Conservation (phyloP, 2,113 vertebrate species). For the Scortum barcoo region DNA sequence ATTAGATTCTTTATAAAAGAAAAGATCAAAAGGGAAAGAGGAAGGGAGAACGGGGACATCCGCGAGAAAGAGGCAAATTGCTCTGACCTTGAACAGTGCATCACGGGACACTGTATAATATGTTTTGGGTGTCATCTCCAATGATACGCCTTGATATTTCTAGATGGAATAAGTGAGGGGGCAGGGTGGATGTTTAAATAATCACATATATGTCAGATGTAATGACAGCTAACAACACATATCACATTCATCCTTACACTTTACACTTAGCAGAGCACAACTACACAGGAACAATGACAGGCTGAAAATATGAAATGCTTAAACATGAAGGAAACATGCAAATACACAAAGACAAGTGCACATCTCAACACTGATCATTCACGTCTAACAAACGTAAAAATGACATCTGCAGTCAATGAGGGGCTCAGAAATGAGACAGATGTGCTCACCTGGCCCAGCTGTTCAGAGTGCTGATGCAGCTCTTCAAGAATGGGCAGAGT, state of each 20-base stretch:
- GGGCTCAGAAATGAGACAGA: constrained; percentile 6
- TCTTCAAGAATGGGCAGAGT: constrained; percentile 95
- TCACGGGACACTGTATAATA: constrained; percentile 89
- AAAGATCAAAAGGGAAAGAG: constrained; percentile 50
- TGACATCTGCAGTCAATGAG: constrained; percentile 5
- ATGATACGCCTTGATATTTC: constrained; percentile 89
- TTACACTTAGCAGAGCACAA: constrained; percentile 66
- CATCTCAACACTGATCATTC: constrained; percentile 30
- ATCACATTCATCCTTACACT: constrained; percentile 66
- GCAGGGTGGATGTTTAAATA: constrained; percentile 81
- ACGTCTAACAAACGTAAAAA: constrained; percentile 25
- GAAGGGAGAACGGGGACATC: constrained; percentile 72
- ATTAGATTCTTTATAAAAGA: constrained; percentile 56
- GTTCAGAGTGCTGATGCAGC: constrained; percentile 95
- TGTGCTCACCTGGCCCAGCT: constrained; percentile 92
- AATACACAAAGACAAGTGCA: constrained; percentile 48
- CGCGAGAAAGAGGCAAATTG: constrained; percentile 82
- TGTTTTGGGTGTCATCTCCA: constrained; percentile 89
- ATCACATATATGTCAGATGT: constrained; percentile 78
- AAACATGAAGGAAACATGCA: constrained; percentile 71
- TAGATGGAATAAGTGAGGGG: constrained; percentile 86
- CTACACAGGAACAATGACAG: constrained; percentile 63
- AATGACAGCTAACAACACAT: constrained; percentile 76
- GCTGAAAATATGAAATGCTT: constrained; percentile 60
- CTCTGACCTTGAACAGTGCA: constrained; percentile 89